Percentiles rank a stretch among this genome's conserved stretches.
phyloP scores from a whole-genome alignment of 2,113 vertebrate genomes.

The Cyphomyrus plagiostoma region DNA sequence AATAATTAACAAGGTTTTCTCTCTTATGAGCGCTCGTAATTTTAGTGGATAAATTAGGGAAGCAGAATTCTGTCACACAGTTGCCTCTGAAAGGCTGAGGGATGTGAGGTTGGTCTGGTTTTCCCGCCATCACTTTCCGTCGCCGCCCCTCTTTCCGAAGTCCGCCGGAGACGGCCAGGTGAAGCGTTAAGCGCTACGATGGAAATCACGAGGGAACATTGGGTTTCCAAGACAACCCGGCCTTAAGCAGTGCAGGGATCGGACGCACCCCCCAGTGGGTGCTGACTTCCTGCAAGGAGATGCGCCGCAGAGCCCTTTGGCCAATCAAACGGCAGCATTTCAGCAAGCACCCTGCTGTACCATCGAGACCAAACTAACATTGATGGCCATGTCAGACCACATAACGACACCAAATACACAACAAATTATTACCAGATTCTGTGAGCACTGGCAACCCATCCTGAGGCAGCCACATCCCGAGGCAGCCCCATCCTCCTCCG shows the following conservation, averaged over 20 bases:
- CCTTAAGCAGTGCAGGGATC: not conserved
- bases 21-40: constrained; percentile 1
- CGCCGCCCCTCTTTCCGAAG: not conserved
- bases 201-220: not conserved
- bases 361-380: not conserved
- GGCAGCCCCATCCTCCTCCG: not conserved
- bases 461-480: not conserved
- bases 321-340: not conserved
- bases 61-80: not conserved
- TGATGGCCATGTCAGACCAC: not conserved
- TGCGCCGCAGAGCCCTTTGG: not conserved
- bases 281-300: not conserved
- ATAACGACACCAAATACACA: not conserved
- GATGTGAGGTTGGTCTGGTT: not conserved
- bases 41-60: constrained; percentile 13
- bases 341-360: not conserved
- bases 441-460: not conserved
- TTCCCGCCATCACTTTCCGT: not conserved
- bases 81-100: not conserved
- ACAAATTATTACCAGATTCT: not conserved
- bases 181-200: not conserved
- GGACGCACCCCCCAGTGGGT: not conserved
- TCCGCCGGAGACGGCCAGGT: not conserved
- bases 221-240: not conserved
- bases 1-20: constrained; percentile 12